Conservation (phyloP, 2,797 vertebrate genomes). For the Loriculus beryllinus region DNA sequence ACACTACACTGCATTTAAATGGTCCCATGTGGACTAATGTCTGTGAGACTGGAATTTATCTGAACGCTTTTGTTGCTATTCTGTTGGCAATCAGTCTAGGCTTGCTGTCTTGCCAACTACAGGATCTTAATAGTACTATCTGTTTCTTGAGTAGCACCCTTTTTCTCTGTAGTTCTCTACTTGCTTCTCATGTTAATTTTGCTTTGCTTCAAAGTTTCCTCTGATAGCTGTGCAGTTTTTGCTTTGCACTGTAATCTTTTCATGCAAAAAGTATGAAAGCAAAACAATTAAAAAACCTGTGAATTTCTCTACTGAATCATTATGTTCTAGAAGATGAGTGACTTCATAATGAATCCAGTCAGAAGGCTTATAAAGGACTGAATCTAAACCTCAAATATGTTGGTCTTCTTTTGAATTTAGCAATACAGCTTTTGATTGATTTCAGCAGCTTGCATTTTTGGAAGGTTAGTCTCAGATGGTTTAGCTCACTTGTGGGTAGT, state of each 20-base stretch:
- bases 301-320: background rate
- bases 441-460: background rate
- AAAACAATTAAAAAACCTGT: background rate
- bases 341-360: background rate
- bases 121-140: background rate
- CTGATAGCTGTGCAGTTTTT: background rate
- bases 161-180: conserved; percentile 18
- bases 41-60: conserved; percentile 2
- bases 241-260: background rate
- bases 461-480: background rate
- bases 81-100: conserved; percentile 28
- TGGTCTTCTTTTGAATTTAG: background rate
- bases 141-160: conserved; percentile 24
- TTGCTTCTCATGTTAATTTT: conserved; percentile 20
- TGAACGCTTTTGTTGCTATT: background rate
- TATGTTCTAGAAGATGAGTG: background rate
- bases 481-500: background rate
- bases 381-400: background rate
- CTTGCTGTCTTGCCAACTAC: conserved; percentile 16
- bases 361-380: background rate
- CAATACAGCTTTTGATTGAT: background rate
- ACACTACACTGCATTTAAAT: background rate
- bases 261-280: background rate
- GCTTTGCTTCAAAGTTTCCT: conserved; percentile 18
- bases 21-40: background rate